A percentile compares a stretch with the other conserved stretches of the same genome.
Evolutionary conservation across 2,888 invertebrate species (phyloP).

Genomic region (Caenorhabditis plicata): DNA sequence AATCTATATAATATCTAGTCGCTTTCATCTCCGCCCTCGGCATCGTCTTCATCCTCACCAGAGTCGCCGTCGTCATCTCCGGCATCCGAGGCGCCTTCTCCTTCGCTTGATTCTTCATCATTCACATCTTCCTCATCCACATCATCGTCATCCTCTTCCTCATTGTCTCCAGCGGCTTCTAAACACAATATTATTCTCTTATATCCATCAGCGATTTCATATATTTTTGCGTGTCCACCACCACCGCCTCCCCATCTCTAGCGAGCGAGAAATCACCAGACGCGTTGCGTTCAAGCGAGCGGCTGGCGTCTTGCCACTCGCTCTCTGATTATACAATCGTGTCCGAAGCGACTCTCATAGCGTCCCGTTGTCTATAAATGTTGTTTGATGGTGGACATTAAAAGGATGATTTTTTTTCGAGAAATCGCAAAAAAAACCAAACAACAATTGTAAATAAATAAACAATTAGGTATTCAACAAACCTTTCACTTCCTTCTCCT

Average conservation of each 20-base stretch:
- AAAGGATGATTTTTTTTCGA: too few species aligned
- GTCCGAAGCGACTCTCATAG: too few species aligned
- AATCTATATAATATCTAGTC: constrained; percentile 18
- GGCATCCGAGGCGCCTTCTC: constrained; percentile 36
- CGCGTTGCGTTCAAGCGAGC: constrained; percentile 11
- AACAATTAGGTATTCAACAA: too few species aligned
- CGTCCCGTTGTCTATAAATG: too few species aligned
- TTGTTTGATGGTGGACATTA: too few species aligned
- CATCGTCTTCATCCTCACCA: constrained; percentile 39
- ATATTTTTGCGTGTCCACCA: constrained; percentile 27
- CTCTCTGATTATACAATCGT: too few species aligned
- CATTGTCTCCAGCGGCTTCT: constrained; percentile 36
- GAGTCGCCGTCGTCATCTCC: constrained; percentile 36
- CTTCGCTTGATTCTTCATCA: constrained; percentile 37
- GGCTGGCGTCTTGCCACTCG: constrained; percentile 12
- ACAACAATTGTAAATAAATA: too few species aligned
- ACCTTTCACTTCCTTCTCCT: constrained; percentile 39
- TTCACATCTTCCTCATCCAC: constrained; percentile 44
- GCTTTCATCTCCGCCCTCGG: constrained; percentile 36
- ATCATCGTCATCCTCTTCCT: constrained; percentile 49
- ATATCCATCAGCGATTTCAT: constrained; percentile 18
- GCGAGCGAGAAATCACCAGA: constrained; percentile 7
- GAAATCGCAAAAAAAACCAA: too few species aligned
- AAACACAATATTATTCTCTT: constrained; percentile 11
- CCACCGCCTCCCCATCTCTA: constrained; percentile 11